Evolutionary conservation across 1,140 invertebrate genomes (phyloP).

Genomic region (Drosophila guanche): DNA sequence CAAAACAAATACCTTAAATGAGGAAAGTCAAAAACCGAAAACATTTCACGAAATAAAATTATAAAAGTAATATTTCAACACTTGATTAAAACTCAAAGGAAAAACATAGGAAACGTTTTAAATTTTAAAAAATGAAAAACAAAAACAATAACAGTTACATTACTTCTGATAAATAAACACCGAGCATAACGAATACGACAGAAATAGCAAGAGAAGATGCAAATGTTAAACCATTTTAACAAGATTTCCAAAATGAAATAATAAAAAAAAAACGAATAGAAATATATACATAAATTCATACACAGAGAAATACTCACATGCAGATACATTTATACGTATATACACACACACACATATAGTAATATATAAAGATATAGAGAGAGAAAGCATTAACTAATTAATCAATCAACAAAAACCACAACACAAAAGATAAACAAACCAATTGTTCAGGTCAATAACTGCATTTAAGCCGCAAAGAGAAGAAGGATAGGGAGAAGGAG

Average conservation of each 20-base stretch:
- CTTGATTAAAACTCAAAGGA: no score
- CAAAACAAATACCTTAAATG: constrained; percentile 3
- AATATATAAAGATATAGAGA: constrained; percentile 43
- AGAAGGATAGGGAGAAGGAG: background rate
- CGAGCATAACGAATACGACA: constrained; percentile 11
- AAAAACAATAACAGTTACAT: constrained; percentile 20
- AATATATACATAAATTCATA: constrained; percentile 16
- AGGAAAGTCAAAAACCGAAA: constrained; percentile 27
- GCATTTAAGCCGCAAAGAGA: constrained; percentile 62
- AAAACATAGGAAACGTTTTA: constrained; percentile 1
- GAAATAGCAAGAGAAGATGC: constrained; percentile 1
- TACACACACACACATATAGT: constrained; percentile 43
- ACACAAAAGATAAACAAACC: constrained; percentile 36
- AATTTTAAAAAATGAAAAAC: background rate
- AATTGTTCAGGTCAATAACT: constrained; percentile 77
- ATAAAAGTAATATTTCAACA: no score
- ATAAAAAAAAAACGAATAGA: constrained; percentile 18
- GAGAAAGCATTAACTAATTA: constrained; percentile 43
- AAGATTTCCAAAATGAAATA: constrained; percentile 8
- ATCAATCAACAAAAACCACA: constrained; percentile 33
- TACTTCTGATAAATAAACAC: constrained; percentile 26
- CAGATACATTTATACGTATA: constrained; percentile 36
- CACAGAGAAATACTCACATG: constrained; percentile 19
- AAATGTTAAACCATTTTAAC: constrained; percentile 51
- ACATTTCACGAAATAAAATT: constrained; percentile 32